phyloP scores from a whole-genome alignment of 2,113 vertebrate genomes.

The Malurus cyaneus region DNA sequence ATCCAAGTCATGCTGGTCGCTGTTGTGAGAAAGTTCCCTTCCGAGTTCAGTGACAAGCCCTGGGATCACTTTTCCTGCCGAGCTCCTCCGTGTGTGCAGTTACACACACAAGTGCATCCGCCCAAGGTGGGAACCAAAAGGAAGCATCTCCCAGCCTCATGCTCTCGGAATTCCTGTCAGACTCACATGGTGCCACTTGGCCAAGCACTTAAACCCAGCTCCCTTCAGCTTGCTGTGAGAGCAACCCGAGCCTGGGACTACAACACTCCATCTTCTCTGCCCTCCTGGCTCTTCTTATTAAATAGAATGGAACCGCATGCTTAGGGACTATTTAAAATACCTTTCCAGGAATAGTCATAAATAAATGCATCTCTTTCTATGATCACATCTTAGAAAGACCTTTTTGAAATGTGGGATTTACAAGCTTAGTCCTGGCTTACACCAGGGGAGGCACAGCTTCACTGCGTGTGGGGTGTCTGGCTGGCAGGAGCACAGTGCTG shows the following conservation, averaged over 20 bases:
- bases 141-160: background rate
- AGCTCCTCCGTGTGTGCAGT: background rate
- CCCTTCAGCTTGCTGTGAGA: background rate
- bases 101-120: background rate
- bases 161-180: background rate
- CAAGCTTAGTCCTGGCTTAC: background rate
- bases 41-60: background rate
- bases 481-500: background rate
- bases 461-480: background rate
- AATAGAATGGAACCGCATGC: background rate
- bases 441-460: background rate
- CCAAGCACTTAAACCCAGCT: background rate
- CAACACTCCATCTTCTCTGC: background rate
- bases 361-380: background rate
- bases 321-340: background rate
- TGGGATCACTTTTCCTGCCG: background rate
- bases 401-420: background rate
- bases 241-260: background rate
- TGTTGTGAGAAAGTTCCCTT: background rate
- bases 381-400: background rate
- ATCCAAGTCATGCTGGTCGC: background rate
- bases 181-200: background rate
- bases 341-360: background rate
- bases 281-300: background rate
- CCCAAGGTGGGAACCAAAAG: background rate